Percentiles rank a stretch among this genome's conserved stretches.
Evolutionary conservation across 2,888 invertebrate genomes (phyloP).

Genomic region (Malthinus seriepunctatus): DNA sequence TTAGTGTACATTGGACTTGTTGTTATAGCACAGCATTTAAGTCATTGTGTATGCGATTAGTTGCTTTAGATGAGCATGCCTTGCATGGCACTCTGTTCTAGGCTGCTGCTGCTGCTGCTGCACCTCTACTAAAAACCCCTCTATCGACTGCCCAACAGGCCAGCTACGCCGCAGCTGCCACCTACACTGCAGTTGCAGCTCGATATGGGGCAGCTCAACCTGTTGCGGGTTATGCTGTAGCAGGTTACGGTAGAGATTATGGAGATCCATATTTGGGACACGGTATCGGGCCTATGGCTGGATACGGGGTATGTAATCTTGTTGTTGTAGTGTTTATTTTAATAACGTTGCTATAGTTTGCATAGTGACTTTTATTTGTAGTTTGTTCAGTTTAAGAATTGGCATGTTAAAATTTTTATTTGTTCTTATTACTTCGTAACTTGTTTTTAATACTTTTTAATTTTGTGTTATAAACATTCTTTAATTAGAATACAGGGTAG

Average conservation of each 20-base stretch:
- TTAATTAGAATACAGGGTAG: too few relatives aligned
- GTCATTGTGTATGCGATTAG: slow-evolving; percentile 37
- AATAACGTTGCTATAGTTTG: neutral
- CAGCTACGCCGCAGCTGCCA: slow-evolving; percentile 85
- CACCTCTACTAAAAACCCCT: slow-evolving; percentile 82
- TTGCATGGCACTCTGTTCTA: slow-evolving; percentile 55
- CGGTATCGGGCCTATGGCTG: slow-evolving; percentile 94
- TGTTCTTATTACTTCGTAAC: too few relatives aligned
- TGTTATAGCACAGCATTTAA: slow-evolving; percentile 36
- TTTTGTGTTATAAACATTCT: too few relatives aligned
- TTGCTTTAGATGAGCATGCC: slow-evolving; percentile 53
- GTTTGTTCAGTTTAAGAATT: too few relatives aligned
- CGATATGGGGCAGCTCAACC: slow-evolving; percentile 77
- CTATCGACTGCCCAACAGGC: slow-evolving; percentile 84
- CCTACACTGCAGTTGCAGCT: slow-evolving; percentile 84
- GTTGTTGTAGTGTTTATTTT: neutral
- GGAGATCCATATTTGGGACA: slow-evolving; percentile 94
- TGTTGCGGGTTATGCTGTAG: slow-evolving; percentile 74
- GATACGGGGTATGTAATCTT: slow-evolving; percentile 83
- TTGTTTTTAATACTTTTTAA: too few relatives aligned
- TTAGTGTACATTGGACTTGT: slow-evolving; percentile 11
- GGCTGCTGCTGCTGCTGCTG: slow-evolving; percentile 74
- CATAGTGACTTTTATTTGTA: too few relatives aligned
- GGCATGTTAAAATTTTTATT: too few relatives aligned
- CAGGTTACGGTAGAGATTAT: slow-evolving; percentile 86